Evolutionary conservation across 2,888 invertebrate genomes (phyloP).

Genomic region (Acleris literana): DNA sequence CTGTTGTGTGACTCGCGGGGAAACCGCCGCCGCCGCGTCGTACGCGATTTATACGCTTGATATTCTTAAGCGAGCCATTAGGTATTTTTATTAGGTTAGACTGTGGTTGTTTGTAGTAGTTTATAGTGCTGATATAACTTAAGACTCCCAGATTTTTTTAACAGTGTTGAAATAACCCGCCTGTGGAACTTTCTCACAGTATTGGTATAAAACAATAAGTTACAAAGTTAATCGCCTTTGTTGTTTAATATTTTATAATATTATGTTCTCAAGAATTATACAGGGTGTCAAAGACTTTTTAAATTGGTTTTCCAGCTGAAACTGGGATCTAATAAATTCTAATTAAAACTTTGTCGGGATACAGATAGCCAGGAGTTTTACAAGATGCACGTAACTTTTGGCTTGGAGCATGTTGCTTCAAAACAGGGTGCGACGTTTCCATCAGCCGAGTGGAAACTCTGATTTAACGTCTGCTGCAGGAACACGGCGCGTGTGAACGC

Average conservation of each 20-base stretch:
- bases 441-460: conserved; percentile 51
- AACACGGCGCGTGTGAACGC: conserved; percentile 11
- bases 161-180: no score
- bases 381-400: conserved; percentile 56
- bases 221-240: neutral
- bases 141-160: no score
- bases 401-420: conserved; percentile 60
- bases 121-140: no score
- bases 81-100: neutral
- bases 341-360: conserved; percentile 57
- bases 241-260: conserved; percentile 7
- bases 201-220: no score
- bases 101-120: no score
- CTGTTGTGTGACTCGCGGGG: conserved; percentile 46
- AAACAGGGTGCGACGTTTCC: conserved; percentile 56
- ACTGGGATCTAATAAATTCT: conserved; percentile 48
- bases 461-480: conserved; percentile 41
- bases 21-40: conserved; percentile 46
- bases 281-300: conserved; percentile 11
- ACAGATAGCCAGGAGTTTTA: conserved; percentile 53
- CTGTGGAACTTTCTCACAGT: no score
- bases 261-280: neutral
- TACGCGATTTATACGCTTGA: conserved; percentile 45
- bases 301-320: conserved; percentile 44
- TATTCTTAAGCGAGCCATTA: conserved; percentile 33